phyloP scores from a whole-genome alignment of 2,113 vertebrate species.

The Actinemys pallida region DNA sequence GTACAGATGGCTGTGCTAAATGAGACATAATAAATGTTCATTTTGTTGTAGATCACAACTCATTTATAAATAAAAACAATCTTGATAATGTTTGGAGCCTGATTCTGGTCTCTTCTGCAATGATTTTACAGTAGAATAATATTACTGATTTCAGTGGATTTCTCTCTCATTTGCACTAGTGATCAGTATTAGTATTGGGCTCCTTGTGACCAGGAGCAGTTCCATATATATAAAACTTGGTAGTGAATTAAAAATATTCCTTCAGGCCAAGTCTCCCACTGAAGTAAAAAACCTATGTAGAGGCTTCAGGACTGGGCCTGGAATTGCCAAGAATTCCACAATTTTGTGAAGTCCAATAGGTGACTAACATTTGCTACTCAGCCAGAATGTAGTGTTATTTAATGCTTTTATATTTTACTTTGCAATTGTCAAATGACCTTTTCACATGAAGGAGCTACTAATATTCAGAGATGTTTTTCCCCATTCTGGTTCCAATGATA shows the following conservation, averaged over 20 bases:
- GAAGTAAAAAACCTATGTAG: not conserved
- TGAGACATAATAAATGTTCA: slow-evolving; percentile 44
- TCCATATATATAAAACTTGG: not conserved
- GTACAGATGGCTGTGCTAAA: slow-evolving; percentile 64
- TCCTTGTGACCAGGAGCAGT: not conserved
- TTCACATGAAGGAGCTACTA: not conserved
- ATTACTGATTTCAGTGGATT: rapidly evolving
- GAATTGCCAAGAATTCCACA: not conserved
- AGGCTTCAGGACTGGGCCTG: rapidly evolving
- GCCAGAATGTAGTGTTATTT: not conserved
- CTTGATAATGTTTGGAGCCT: slow-evolving; percentile 36
- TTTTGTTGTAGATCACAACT: slow-evolving; percentile 46
- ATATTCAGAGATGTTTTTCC: not conserved
- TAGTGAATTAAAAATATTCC: slow-evolving; percentile 1
- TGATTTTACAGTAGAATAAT: not conserved
- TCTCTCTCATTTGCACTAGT: not conserved
- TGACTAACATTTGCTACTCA: not conserved
- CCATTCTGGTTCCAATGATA: not conserved
- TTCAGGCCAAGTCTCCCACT: not conserved
- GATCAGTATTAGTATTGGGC: not conserved
- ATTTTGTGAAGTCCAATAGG: not conserved
- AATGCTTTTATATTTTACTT: not conserved
- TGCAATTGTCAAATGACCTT: not conserved
- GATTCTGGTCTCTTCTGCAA: not conserved
- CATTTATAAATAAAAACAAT: slow-evolving; percentile 60